A percentile compares a stretch with the other conserved stretches of the same genome.
These are phyloP conservation scores for Pseudomyrmex flavicornis DNA, from an alignment of 1,140 invertebrate genomes.

Conservation along the genomic window DNA sequence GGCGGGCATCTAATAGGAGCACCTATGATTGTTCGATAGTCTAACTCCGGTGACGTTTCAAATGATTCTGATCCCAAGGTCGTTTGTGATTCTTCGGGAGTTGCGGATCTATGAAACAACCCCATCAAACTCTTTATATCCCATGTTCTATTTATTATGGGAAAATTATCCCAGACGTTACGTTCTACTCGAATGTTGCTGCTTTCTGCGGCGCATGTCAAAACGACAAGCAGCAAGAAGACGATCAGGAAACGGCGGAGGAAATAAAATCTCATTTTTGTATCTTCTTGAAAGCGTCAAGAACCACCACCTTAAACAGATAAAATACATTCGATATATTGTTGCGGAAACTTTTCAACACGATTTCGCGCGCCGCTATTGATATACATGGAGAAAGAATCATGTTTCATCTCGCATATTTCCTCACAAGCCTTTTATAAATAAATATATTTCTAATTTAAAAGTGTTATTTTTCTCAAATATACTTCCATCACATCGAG, in stretches of 20 bases:
- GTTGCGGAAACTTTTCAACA: not conserved
- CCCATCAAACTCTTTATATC: constrained; percentile 24
- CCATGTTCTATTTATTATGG: constrained; percentile 43
- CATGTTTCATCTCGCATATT: too few relatives aligned
- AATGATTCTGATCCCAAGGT: constrained; percentile 2
- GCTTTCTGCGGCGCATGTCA: constrained; percentile 35
- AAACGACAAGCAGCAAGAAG: constrained; percentile 38
- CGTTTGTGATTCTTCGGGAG: not conserved
- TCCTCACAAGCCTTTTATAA: too few relatives aligned
- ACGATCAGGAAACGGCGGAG: constrained; percentile 35
- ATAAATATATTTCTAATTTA: too few relatives aligned
- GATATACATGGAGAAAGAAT: too few relatives aligned
- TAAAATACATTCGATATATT: constrained; percentile 20
- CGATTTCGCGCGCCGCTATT: too few relatives aligned
- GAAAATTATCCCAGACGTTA: constrained; percentile 9
- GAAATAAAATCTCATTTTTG: constrained; percentile 53
- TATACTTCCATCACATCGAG: not conserved
- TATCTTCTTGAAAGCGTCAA: not conserved
- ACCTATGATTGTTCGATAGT: not conserved
- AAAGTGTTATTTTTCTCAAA: too few relatives aligned
- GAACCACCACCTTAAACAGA: constrained; percentile 31
- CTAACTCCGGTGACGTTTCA: not conserved
- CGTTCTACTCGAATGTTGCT: constrained; percentile 31
- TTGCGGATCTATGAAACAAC: not conserved
- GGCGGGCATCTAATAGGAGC: constrained; percentile 15